phyloP scores from a whole-genome alignment of 2,113 vertebrate genomes.

The Actenoides lindsayi region DNA sequence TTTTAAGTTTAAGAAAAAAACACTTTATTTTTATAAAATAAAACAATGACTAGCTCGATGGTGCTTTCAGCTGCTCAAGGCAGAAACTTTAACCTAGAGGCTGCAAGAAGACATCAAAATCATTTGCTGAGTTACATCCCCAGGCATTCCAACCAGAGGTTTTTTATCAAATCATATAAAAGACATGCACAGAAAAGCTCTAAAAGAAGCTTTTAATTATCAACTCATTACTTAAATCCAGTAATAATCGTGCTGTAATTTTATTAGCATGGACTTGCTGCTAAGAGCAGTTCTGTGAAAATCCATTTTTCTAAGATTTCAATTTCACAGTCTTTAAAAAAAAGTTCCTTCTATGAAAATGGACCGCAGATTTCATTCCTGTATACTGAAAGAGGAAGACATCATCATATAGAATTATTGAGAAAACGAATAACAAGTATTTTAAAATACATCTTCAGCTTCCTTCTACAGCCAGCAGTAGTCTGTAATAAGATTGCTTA shows the following conservation, averaged over 20 bases:
- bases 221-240: not conserved
- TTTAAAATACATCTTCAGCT: not conserved
- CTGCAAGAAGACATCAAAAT: not conserved
- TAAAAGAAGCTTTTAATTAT: not conserved
- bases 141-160: not conserved
- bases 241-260: not conserved
- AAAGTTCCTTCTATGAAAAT: not conserved
- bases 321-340: not conserved
- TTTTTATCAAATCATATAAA: not conserved
- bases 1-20: not conserved
- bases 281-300: not conserved
- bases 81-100: not conserved
- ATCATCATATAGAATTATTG: not conserved
- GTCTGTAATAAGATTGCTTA: not conserved
- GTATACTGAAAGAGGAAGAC: not conserved
- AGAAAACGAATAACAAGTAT: not conserved
- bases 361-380: not conserved
- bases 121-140: not conserved
- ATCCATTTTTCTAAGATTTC: not conserved
- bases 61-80: not conserved
- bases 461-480: not conserved
- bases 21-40: not conserved
- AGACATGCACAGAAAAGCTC: not conserved
- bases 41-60: not conserved
- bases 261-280: not conserved